phyloP scores from a whole-genome alignment of 2,888 invertebrate genomes.

The Pseudeuparius sepicola region DNA sequence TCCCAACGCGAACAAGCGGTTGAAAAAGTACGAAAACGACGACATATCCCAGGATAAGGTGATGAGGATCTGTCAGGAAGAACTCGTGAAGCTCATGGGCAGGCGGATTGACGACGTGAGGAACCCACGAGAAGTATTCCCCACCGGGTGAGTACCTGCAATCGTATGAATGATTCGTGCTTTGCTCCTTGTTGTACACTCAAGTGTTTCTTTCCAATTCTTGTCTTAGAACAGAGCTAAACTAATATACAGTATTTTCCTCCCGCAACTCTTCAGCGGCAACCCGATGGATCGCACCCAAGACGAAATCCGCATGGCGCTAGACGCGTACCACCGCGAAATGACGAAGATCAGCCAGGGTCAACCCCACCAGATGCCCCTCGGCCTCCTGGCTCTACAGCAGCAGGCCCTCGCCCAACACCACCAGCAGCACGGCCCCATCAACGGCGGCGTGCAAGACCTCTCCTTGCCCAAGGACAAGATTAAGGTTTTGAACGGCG shows the following conservation, averaged over 20 bases:
- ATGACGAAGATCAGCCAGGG: conserved; percentile 73
- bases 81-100: conserved; percentile 86
- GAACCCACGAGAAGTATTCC: conserved; percentile 66
- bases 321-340: conserved; percentile 90
- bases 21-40: conserved; percentile 84
- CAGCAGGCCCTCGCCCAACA: conserved; percentile 53
- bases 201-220: background rate
- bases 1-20: conserved; percentile 59
- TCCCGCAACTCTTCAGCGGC: conserved; percentile 74
- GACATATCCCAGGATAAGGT: conserved; percentile 96
- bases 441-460: conserved; percentile 70
- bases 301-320: conserved; percentile 80
- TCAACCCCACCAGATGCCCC: conserved; percentile 43
- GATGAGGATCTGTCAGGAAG: conserved; percentile 89
- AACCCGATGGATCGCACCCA: conserved; percentile 55
- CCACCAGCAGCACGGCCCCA: conserved; percentile 41
- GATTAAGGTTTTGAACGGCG: conserved; percentile 53
- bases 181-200: background rate
- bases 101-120: conserved; percentile 64
- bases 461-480: conserved; percentile 75
- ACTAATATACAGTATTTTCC: conserved; percentile 62
- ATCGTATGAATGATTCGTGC: too few relatives aligned
- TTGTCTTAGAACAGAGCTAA: conserved; percentile 34
- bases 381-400: conserved; percentile 64
- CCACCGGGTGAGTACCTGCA: conserved; percentile 72